Percentiles rank a stretch among this genome's conserved stretches.
These are phyloP conservation scores for Sebastes umbrosus DNA, from an alignment of 2,797 vertebrate genomes.

Conservation along the genomic window DNA sequence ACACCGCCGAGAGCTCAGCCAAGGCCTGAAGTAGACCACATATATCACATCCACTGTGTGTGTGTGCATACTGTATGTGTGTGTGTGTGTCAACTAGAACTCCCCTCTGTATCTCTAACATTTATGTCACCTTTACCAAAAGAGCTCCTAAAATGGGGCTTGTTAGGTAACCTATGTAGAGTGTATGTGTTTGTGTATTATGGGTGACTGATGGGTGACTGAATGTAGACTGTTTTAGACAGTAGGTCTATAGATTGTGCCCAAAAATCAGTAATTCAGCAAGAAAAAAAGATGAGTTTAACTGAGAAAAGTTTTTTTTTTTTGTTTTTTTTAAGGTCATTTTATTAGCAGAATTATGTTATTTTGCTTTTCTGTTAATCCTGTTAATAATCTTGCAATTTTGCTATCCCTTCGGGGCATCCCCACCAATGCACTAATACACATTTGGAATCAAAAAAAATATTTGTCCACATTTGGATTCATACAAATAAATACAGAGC, in stretches of 20 bases:
- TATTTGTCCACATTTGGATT: neutral
- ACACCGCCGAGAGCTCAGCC: conserved; percentile 8
- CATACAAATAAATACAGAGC: neutral
- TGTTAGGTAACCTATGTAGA: conserved; percentile 5
- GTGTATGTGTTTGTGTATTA: neutral
- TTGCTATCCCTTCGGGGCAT: neutral
- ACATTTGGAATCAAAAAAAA: too few relatives aligned
- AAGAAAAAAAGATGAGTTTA: neutral
- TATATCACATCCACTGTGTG: conserved; percentile 13
- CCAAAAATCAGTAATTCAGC: neutral
- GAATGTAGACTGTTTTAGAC: neutral
- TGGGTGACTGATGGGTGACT: neutral
- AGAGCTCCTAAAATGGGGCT: conserved; percentile 5
- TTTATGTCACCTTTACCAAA: conserved; percentile 18
- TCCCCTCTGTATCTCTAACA: neutral
- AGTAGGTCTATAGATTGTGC: neutral
- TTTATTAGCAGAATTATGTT: neutral
- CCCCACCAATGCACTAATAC: neutral
- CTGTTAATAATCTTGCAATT: neutral
- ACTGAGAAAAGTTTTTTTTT: neutral
- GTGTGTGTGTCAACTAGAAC: neutral
- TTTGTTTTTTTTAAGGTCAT: rapidly evolving
- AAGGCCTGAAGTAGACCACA: conserved; percentile 21
- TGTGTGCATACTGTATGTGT: neutral
- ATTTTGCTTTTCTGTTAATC: neutral